Evolutionary conservation across 2,113 vertebrate species (phyloP).

Genomic region (Egretta garzetta): DNA sequence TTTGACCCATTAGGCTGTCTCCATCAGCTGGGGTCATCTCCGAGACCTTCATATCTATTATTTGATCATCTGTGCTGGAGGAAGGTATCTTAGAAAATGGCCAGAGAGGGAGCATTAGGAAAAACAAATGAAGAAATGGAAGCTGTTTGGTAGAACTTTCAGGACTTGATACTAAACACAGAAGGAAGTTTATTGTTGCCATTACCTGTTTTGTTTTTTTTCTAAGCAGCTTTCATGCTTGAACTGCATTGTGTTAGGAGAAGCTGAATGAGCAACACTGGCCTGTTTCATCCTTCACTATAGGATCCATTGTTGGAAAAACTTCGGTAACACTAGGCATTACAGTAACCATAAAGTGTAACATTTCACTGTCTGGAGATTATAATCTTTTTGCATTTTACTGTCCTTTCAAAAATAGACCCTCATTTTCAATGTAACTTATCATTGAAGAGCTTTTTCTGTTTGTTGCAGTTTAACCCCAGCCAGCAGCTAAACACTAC

Average conservation of each 20-base stretch:
- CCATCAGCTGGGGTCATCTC: neutral
- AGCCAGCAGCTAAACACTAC: neutral
- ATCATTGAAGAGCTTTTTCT: neutral
- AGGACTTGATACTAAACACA: neutral
- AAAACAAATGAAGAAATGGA: neutral
- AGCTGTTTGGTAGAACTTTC: neutral
- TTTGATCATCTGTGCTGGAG: neutral
- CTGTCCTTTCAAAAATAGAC: neutral
- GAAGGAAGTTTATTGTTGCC: neutral
- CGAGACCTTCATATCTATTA: neutral
- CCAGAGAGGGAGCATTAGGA: neutral
- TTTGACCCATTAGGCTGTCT: neutral
- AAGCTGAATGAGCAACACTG: neutral
- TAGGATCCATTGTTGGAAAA: neutral
- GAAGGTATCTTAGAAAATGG: neutral
- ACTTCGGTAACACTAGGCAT: neutral
- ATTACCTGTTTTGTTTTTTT: neutral
- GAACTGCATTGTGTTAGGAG: neutral
- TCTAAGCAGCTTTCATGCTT: neutral
- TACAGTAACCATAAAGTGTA: neutral
- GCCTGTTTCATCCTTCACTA: neutral
- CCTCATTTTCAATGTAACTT: neutral
- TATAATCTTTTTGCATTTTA: neutral
- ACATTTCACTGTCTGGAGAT: neutral
- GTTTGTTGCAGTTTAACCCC: neutral